Conservation (phyloP, 2,797 vertebrate species). For the Lemur catta region DNA sequence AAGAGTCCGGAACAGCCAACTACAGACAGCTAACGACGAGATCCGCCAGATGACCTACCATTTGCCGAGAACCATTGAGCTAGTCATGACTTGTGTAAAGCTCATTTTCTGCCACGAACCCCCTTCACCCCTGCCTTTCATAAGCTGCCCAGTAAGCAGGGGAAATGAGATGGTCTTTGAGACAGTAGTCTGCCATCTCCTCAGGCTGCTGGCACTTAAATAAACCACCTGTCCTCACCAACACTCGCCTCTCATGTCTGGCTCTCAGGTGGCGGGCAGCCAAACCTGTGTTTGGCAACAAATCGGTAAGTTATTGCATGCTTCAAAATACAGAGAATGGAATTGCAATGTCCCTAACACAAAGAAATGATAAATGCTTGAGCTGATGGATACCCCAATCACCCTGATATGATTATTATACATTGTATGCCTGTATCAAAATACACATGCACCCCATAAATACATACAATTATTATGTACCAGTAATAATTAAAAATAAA, state of each 20-base stretch:
- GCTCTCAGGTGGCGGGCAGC: not conserved
- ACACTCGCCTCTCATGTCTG: not conserved
- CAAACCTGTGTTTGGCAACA: not conserved
- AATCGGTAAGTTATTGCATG: not conserved
- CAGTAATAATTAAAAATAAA: not conserved
- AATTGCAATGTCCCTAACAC: not conserved
- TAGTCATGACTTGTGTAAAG: not conserved
- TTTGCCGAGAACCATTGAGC: not conserved
- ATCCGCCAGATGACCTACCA: not conserved
- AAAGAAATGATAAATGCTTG: not conserved
- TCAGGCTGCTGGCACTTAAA: not conserved
- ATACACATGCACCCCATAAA: not conserved
- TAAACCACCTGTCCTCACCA: not conserved
- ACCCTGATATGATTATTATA: not conserved
- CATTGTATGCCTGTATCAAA: not conserved
- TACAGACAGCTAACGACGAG: not conserved
- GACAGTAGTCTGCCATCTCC: not conserved
- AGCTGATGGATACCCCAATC: not conserved
- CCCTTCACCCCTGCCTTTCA: not conserved
- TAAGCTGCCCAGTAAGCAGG: not conserved
- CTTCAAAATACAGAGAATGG: not conserved
- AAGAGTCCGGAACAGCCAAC: not conserved
- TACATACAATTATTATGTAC: not conserved
- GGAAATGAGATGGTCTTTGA: not conserved
- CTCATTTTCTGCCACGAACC: not conserved